Conservation (phyloP, 2,113 vertebrate species). For the Macquaria ambigua region DNA sequence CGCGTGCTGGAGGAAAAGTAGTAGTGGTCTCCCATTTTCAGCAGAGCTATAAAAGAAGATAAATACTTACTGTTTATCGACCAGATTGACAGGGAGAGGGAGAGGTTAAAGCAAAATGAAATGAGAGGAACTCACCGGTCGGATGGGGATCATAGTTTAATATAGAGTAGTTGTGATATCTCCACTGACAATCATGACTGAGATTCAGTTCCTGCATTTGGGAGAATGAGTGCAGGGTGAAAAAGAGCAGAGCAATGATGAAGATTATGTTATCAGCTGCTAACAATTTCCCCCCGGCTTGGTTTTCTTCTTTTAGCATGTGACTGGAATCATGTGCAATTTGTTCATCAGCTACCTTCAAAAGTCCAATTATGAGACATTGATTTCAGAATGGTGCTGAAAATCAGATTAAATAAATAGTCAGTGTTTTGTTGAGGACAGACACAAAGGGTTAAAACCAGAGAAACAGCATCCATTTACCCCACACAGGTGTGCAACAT, state of each 20-base stretch:
- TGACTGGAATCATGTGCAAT: slow-evolving; percentile 37
- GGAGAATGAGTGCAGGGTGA: slow-evolving; percentile 35
- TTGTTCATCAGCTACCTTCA: slow-evolving; percentile 33
- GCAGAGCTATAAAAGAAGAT: slow-evolving; percentile 85
- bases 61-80: slow-evolving; percentile 65
- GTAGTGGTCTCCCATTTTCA: slow-evolving; percentile 95
- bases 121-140: slow-evolving; percentile 86
- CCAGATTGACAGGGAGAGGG: slow-evolving; percentile 42
- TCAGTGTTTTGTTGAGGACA: not conserved
- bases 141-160: slow-evolving; percentile 89
- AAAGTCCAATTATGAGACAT: slow-evolving; percentile 23
- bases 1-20: slow-evolving; percentile 66
- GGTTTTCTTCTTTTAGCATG: slow-evolving; percentile 19
- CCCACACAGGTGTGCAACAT: slow-evolving; percentile 93
- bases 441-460: slow-evolving; percentile 6
- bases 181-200: slow-evolving; percentile 88
- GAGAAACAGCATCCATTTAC: slow-evolving; percentile 53
- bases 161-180: slow-evolving; percentile 93
- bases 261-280: slow-evolving; percentile 45
- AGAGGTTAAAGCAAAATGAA: slow-evolving; percentile 56
- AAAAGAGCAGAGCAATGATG: slow-evolving; percentile 30
- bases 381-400: slow-evolving; percentile 16
- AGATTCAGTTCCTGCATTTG: slow-evolving; percentile 85
- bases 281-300: slow-evolving; percentile 46
- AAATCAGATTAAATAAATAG: not conserved